Percentiles rank a stretch among this genome's conserved stretches.
Conservation (phyloP, 2,113 vertebrate genomes). For the Halichoerus grypus region DNA sequence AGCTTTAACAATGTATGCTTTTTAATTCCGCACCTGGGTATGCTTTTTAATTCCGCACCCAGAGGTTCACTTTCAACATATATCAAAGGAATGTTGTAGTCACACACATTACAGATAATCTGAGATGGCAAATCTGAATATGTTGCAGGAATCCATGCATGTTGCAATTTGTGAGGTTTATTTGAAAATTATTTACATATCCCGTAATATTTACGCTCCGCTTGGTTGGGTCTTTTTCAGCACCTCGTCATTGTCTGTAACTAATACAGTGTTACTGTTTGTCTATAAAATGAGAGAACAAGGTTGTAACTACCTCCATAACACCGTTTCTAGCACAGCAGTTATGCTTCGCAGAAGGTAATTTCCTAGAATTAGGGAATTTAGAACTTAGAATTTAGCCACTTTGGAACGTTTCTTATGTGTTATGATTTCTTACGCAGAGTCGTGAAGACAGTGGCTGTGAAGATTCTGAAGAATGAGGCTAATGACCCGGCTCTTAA, state of each 20-base stretch:
- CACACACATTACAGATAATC: neutral
- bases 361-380: neutral
- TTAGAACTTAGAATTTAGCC: neutral
- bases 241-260: neutral
- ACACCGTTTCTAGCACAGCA: accelerated
- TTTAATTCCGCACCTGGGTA: neutral
- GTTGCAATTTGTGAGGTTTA: neutral
- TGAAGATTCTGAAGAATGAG: slow-evolving; percentile 97
- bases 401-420: neutral
- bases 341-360: neutral
- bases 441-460: slow-evolving; percentile 93
- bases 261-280: accelerated
- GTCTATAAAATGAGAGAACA: neutral
- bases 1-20: neutral
- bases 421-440: slow-evolving; percentile 83
- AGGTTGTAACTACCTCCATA: accelerated
- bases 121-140: neutral
- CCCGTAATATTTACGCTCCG: neutral
- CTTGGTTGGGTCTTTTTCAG: neutral
- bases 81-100: neutral
- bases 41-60: neutral
- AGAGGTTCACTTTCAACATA: neutral
- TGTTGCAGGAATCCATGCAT: neutral
- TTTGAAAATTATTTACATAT: neutral
- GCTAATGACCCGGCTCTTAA: slow-evolving; percentile 91